Conservation (phyloP, 2,113 vertebrate species). For the Bucco capensis region DNA sequence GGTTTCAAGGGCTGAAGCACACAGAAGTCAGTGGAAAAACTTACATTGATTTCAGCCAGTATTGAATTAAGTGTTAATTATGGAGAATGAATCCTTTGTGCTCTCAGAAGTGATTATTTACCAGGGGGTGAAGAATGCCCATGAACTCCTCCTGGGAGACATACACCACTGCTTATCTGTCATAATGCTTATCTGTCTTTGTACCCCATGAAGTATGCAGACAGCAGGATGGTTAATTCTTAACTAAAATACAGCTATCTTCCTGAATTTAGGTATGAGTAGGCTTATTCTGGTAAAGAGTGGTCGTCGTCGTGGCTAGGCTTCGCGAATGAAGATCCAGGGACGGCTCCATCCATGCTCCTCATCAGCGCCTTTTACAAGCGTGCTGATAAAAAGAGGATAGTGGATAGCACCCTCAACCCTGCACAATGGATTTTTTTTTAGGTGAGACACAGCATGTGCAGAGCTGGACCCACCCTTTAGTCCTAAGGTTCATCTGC, state of each 20-base stretch:
- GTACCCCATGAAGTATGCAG: background rate
- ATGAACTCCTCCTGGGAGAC: background rate
- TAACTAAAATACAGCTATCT: background rate
- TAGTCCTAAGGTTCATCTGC: no score
- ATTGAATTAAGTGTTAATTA: conserved; percentile 53
- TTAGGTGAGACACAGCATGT: no score
- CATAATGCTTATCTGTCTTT: background rate
- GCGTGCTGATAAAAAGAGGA: no score
- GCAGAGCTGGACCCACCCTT: no score
- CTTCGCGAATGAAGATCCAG: no score
- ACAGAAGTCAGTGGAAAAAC: conserved; percentile 3
- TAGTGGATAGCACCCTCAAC: no score
- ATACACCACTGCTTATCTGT: background rate
- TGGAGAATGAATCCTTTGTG: conserved; percentile 9
- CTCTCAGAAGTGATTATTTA: conserved; percentile 1
- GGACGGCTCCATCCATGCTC: no score
- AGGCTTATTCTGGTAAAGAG: background rate
- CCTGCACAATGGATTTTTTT: no score
- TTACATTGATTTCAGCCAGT: background rate
- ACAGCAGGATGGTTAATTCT: background rate
- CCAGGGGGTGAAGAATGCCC: background rate
- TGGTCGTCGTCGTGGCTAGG: no score
- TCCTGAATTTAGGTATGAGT: background rate
- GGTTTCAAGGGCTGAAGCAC: conserved; percentile 7
- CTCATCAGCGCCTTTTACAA: no score